phyloP scores from a whole-genome alignment of 2,113 vertebrate genomes.

The Phyllostomus discolor region DNA sequence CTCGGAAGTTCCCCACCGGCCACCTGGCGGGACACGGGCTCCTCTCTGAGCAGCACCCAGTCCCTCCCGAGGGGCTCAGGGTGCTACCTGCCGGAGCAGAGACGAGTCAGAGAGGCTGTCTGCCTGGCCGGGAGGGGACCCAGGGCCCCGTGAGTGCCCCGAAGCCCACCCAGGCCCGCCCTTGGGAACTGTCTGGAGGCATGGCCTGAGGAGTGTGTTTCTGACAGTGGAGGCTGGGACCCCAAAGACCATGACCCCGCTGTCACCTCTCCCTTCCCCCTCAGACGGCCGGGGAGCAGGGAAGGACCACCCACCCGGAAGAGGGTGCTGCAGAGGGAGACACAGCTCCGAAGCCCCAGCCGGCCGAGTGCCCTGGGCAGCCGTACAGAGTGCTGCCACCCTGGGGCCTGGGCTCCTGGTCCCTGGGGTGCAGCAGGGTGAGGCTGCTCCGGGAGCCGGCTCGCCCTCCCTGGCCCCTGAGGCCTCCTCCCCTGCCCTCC shows the following conservation, averaged over 20 bases:
- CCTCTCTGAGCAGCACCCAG: background rate
- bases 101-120: background rate
- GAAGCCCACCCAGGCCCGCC: background rate
- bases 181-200: background rate
- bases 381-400: background rate
- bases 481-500: background rate
- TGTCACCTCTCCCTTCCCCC: background rate
- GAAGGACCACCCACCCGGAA: background rate
- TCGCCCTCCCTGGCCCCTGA: no score
- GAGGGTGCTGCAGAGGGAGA: background rate
- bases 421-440: background rate
- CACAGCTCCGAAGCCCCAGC: fast-evolving
- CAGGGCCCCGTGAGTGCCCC: no score
- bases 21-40: background rate
- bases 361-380: background rate
- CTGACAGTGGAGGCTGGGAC: background rate
- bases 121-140: background rate
- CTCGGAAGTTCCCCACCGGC: background rate
- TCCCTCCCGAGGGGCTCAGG: background rate
- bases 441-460: background rate
- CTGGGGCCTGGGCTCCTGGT: no score
- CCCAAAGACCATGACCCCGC: background rate
- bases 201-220: background rate
- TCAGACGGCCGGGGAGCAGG: background rate
- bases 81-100: background rate